These are phyloP conservation scores for Dromius quadrimaculatus DNA, from an alignment of 2,888 invertebrate species.

Conservation along the genomic window DNA sequence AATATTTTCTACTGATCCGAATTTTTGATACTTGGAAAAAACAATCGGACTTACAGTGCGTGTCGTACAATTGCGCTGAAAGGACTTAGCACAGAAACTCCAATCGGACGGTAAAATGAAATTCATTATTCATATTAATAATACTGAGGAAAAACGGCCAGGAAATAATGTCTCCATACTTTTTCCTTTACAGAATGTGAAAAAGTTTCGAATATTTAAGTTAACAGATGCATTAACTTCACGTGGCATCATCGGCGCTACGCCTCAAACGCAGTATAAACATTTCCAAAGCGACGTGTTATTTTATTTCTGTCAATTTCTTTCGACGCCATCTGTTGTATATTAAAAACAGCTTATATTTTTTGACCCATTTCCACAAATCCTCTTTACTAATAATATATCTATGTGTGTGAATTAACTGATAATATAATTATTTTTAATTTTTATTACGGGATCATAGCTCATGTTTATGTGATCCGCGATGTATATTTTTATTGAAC, in stretches of 20 bases:
- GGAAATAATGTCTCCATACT: no score
- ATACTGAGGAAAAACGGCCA: no score
- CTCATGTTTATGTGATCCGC: not conserved
- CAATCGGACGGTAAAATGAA: no score
- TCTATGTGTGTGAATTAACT: constrained; percentile 1
- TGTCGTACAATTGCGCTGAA: no score
- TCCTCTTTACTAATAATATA: constrained; percentile 42
- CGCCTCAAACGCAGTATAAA: constrained; percentile 15
- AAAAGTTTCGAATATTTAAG: no score
- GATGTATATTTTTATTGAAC: constrained; percentile 21
- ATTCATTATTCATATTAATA: no score
- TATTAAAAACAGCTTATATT: constrained; percentile 54
- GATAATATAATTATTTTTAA: constrained; percentile 17
- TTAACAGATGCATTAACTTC: no score
- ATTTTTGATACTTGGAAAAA: no score
- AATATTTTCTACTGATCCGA: no score
- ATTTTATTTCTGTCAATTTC: constrained; percentile 43
- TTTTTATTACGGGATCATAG: constrained; percentile 7
- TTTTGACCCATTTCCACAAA: constrained; percentile 53
- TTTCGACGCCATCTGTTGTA: constrained; percentile 54
- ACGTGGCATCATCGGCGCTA: constrained; percentile 12
- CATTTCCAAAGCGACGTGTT: constrained; percentile 34
- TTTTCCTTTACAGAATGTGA: no score
- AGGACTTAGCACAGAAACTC: no score
- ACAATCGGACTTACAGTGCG: no score